phyloP scores from a whole-genome alignment of 2,797 vertebrate species.

The Bradypodion pumilum region DNA sequence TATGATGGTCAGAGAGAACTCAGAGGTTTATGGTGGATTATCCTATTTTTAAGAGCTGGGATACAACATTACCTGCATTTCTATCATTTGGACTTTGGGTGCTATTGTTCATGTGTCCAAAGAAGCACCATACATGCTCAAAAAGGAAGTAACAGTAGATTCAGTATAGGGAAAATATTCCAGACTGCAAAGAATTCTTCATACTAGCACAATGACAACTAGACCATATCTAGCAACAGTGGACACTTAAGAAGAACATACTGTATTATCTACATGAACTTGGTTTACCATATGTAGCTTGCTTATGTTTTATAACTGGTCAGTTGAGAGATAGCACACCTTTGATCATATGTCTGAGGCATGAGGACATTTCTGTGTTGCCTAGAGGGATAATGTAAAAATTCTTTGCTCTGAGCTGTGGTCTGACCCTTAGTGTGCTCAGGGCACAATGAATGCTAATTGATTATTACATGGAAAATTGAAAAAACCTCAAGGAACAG shows the following conservation, averaged over 20 bases:
- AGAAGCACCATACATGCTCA: background rate
- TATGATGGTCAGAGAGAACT: constrained; percentile 9
- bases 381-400: no score
- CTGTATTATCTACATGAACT: no score
- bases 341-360: no score
- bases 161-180: background rate
- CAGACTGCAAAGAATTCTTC: no score
- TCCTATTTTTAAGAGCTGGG: constrained; percentile 29
- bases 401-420: no score
- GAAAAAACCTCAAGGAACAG: background rate
- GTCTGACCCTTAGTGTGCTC: background rate
- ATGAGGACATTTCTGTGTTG: no score
- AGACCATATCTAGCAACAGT: no score
- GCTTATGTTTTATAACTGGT: no score
- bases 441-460: background rate
- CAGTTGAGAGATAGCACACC: no score
- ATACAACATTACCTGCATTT: background rate
- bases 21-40: constrained; percentile 41
- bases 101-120: background rate
- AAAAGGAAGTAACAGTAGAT: background rate
- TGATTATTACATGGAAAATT: background rate
- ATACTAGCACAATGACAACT: background rate
- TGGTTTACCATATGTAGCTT: no score
- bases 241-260: no score
- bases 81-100: background rate